A percentile compares a stretch with the other conserved stretches of the same genome.
These are phyloP conservation scores for Caenorhabditis becei DNA, from an alignment of 2,888 invertebrate genomes.

Conservation along the genomic window DNA sequence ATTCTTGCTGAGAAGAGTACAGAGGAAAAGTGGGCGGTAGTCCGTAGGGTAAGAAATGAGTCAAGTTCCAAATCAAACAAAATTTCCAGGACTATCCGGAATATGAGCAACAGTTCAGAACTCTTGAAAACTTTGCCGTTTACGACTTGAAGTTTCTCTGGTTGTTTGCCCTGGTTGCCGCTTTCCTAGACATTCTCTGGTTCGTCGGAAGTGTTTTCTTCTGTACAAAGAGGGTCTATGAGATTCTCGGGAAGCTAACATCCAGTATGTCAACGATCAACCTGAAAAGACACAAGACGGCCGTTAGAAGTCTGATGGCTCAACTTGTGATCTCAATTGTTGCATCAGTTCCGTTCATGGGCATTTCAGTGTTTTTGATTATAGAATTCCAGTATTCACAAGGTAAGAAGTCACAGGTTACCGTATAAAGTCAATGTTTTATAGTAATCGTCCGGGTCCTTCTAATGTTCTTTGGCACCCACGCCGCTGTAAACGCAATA, in stretches of 20 bases:
- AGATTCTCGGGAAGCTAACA: conserved; percentile 18
- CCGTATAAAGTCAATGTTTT: neutral
- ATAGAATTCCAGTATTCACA: neutral
- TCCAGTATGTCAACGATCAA: neutral
- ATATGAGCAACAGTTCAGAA: neutral
- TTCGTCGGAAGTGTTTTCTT: neutral
- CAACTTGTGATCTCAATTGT: conserved; percentile 13
- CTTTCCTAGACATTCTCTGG: neutral
- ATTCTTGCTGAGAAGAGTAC: neutral
- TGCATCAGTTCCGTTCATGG: neutral
- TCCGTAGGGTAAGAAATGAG: neutral
- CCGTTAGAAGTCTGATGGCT: conserved; percentile 12
- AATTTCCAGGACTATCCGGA: neutral
- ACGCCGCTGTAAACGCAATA: conserved; percentile 12
- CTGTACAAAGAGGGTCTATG: too few relatives aligned
- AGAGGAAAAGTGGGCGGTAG: conserved; percentile 4
- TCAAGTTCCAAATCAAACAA: neutral
- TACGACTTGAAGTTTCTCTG: neutral
- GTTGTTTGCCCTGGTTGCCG: neutral
- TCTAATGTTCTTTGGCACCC: conserved; percentile 7
- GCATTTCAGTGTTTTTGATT: neutral
- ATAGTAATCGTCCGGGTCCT: conserved; percentile 1
- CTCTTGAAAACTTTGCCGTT: neutral
- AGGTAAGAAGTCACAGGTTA: neutral
- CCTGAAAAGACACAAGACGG: conserved; percentile 4